phyloP scores from a whole-genome alignment of 2,888 invertebrate genomes.

The Eupithecia abbreviata region DNA sequence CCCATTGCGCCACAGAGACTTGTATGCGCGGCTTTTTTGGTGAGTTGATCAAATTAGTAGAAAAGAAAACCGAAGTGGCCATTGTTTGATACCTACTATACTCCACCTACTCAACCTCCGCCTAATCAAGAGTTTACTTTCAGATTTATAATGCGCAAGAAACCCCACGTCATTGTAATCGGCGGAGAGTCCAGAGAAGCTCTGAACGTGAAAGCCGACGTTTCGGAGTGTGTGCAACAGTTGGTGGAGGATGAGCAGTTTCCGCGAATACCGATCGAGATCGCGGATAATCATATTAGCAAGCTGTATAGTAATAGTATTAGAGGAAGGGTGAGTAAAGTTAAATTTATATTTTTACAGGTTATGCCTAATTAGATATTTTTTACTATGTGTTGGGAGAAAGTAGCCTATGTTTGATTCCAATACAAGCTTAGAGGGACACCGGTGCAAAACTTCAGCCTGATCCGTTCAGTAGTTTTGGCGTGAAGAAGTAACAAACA shows the following conservation, averaged over 20 bases:
- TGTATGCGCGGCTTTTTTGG: too few species aligned
- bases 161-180: slow-evolving; percentile 96
- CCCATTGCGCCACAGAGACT: too few species aligned
- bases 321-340: slow-evolving; percentile 86
- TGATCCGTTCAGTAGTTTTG: too few species aligned
- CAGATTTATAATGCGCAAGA: slow-evolving; percentile 94
- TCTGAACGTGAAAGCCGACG: slow-evolving; percentile 90
- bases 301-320: slow-evolving; percentile 96
- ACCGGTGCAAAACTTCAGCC: too few species aligned
- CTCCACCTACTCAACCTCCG: too few species aligned
- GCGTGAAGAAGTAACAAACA: too few species aligned
- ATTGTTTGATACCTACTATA: too few species aligned
- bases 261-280: slow-evolving; percentile 93
- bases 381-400: too few species aligned
- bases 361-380: too few species aligned
- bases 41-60: not conserved
- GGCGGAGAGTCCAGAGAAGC: slow-evolving; percentile 96
- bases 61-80: too few species aligned
- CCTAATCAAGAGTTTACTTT: not conserved
- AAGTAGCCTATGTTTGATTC: too few species aligned
- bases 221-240: slow-evolving; percentile 89
- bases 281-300: slow-evolving; percentile 96
- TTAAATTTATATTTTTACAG: not conserved
- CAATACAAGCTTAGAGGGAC: too few species aligned
- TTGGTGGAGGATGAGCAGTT: slow-evolving; percentile 93